phyloP scores from a whole-genome alignment of 2,113 vertebrate genomes.

The Triplophysa rosa region DNA sequence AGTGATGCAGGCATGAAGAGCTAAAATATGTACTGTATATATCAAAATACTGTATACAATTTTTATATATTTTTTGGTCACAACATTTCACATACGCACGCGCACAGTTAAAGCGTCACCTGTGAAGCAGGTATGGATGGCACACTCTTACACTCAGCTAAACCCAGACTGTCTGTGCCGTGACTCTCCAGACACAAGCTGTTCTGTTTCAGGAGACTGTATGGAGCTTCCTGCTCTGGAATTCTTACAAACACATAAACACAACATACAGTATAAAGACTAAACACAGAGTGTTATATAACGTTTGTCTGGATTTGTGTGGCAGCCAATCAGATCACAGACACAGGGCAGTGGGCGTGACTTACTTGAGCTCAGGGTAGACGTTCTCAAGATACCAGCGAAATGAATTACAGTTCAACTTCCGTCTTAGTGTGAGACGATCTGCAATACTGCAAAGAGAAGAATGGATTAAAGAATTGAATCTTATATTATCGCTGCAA shows the following conservation, averaged over 20 bases:
- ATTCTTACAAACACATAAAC: slow-evolving; percentile 73
- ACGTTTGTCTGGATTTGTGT: background rate
- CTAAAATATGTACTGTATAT: too few relatives aligned
- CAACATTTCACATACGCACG: too few relatives aligned
- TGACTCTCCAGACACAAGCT: slow-evolving; percentile 85
- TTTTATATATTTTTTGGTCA: too few relatives aligned
- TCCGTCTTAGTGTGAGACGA: slow-evolving; percentile 84
- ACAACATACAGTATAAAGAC: background rate
- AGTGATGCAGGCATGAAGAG: background rate
- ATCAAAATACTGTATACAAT: too few relatives aligned
- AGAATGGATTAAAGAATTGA: background rate
- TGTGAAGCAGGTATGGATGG: slow-evolving; percentile 80
- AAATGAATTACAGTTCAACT: slow-evolving; percentile 95
- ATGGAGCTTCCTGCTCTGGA: slow-evolving; percentile 87
- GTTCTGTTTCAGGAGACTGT: slow-evolving; percentile 87
- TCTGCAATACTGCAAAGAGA: slow-evolving; percentile 80
- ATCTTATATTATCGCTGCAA: too few relatives aligned
- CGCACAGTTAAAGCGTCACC: slow-evolving; percentile 67
- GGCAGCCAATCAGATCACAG: background rate
- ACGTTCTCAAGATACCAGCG: slow-evolving; percentile 98
- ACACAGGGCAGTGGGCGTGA: background rate
- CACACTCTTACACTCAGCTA: slow-evolving; percentile 81
- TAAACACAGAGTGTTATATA: background rate
- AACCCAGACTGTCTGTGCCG: slow-evolving; percentile 77
- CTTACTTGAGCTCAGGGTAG: slow-evolving; percentile 96